These are phyloP conservation scores for Gastrophryne carolinensis DNA, from an alignment of 2,797 vertebrate genomes.

Conservation along the genomic window DNA sequence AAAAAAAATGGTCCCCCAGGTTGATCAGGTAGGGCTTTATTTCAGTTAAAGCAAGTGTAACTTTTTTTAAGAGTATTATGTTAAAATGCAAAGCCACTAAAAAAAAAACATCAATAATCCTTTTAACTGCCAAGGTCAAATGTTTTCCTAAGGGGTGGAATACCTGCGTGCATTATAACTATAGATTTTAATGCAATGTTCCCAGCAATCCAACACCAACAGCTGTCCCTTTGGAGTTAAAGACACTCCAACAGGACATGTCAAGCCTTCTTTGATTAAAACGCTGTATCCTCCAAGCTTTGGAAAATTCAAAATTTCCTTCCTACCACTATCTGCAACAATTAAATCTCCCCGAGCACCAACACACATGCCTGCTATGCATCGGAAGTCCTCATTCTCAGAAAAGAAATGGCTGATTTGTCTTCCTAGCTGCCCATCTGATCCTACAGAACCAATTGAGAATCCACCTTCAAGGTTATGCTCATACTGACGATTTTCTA, in stretches of 20 bases:
- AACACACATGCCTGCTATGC: slow-evolving; percentile 96
- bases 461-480: slow-evolving; percentile 95
- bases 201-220: slow-evolving; percentile 94
- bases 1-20: too few relatives aligned
- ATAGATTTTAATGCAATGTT: slow-evolving; percentile 97
- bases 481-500: slow-evolving; percentile 91
- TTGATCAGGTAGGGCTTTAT: too few relatives aligned
- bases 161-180: slow-evolving; percentile 87
- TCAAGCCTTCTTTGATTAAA: slow-evolving; percentile 89
- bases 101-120: too few relatives aligned
- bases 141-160: slow-evolving; percentile 65
- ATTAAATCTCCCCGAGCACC: slow-evolving; percentile 90
- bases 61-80: too few relatives aligned
- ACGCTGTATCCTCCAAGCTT: slow-evolving; percentile 91
- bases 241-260: slow-evolving; percentile 89
- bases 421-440: slow-evolving; percentile 86
- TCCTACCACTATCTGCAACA: slow-evolving; percentile 91
- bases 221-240: slow-evolving; percentile 94
- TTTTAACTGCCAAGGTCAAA: too few relatives aligned
- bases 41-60: too few relatives aligned
- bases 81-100: too few relatives aligned
- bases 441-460: slow-evolving; percentile 89
- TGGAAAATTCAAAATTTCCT: slow-evolving; percentile 93
- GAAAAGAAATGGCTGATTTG: slow-evolving; percentile 98
- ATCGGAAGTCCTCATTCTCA: slow-evolving; percentile 92